Evolutionary conservation across 37 sponge, comb jelly and placozoan species (phyloP).

Genomic region (Cladorhizidae sp.): DNA sequence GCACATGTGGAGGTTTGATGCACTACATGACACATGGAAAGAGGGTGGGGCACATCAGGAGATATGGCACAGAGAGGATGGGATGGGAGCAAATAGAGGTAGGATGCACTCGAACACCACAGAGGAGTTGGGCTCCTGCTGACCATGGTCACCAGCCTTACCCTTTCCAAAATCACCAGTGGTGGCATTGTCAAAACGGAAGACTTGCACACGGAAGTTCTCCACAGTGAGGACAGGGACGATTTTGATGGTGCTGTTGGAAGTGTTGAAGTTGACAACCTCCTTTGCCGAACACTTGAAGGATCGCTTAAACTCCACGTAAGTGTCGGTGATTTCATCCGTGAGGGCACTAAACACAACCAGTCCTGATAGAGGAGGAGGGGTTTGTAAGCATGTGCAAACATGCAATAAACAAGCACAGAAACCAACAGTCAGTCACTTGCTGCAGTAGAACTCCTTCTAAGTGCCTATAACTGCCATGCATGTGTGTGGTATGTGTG

Average conservation of each 20-base stretch:
- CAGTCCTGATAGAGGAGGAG: too few species aligned
- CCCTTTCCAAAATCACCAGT: slow-evolving; percentile 18
- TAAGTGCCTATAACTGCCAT: too few species aligned
- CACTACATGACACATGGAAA: background rate
- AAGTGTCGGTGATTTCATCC: background rate
- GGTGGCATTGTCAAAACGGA: slow-evolving; percentile 38
- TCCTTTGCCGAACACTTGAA: background rate
- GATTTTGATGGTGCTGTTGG: background rate
- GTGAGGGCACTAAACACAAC: too few species aligned
- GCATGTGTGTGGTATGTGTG: too few species aligned
- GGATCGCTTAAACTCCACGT: background rate
- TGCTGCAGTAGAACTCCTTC: too few species aligned
- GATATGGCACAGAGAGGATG: background rate
- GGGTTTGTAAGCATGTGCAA: too few species aligned
- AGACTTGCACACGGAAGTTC: slow-evolving; percentile 42
- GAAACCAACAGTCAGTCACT: too few species aligned
- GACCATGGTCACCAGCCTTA: background rate
- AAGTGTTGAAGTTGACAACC: background rate
- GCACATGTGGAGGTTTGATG: background rate
- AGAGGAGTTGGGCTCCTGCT: too few species aligned
- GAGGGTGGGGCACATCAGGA: background rate
- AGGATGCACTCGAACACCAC: too few species aligned
- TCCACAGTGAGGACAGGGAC: background rate
- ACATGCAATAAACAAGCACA: too few species aligned
- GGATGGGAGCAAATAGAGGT: too few species aligned